Conservation (phyloP, 2,888 invertebrate genomes). For the Drosophila mimica region DNA sequence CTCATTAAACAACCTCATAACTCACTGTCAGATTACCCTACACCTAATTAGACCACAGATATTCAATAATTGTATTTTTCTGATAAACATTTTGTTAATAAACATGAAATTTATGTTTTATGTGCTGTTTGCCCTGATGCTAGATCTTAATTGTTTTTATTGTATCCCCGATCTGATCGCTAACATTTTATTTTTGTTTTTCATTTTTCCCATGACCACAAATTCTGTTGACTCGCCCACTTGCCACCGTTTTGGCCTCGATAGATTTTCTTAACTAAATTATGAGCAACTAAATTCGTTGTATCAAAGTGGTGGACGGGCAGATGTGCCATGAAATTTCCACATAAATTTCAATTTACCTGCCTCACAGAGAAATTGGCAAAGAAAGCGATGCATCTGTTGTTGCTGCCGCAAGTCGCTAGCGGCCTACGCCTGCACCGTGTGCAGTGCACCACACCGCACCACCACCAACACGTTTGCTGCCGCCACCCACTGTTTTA, state of each 20-base stretch:
- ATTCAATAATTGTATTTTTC: slow-evolving; percentile 7
- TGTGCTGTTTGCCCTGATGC: background rate
- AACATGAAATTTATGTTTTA: background rate
- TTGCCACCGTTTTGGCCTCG: slow-evolving; percentile 67
- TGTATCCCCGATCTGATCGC: background rate
- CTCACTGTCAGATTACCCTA: slow-evolving; percentile 54
- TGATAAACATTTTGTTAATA: background rate
- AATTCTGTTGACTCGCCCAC: slow-evolving; percentile 53
- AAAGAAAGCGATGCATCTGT: slow-evolving; percentile 63
- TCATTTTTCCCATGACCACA: slow-evolving; percentile 48
- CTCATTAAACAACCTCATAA: slow-evolving; percentile 35
- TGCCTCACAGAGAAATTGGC: slow-evolving; percentile 59
- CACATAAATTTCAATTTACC: slow-evolving; percentile 68
- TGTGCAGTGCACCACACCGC: slow-evolving; percentile 10
- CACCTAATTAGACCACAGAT: slow-evolving; percentile 19
- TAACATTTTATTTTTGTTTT: slow-evolving; percentile 4
- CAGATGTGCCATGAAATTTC: slow-evolving; percentile 74
- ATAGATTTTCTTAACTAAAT: slow-evolving; percentile 54
- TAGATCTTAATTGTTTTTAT: slow-evolving; percentile 11
- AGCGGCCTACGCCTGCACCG: slow-evolving; percentile 25
- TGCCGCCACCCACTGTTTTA: slow-evolving; percentile 74
- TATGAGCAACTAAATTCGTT: slow-evolving; percentile 55
- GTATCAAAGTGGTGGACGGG: slow-evolving; percentile 58
- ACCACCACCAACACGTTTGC: slow-evolving; percentile 29
- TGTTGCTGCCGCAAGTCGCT: slow-evolving; percentile 25